Base-by-base conservation (phyloP, 2,113 vertebrate genomes). In the Oreotrochilus melanogaster region DNA sequence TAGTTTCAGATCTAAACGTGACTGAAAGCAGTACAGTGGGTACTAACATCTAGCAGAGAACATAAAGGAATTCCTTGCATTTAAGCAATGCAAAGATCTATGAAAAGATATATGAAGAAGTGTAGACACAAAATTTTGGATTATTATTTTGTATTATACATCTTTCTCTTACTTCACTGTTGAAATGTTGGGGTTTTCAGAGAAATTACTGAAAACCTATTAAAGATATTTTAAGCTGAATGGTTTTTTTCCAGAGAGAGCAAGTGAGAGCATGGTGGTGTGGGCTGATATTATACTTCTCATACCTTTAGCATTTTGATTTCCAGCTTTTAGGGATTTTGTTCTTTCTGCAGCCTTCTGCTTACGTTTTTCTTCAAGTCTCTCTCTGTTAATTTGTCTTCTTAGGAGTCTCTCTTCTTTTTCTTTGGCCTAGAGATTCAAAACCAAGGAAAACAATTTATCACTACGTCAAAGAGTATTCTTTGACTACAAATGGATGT, bases 351-450 rank as follows among this genome's bases (percentile, higher is more conserved):
- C 96, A 62, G 98, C 98, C 97, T 99, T 99, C 92, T 99, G 99
- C 89, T 99, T 99, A 64, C 98, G 98, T 88, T 99, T 99, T 96
- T 99, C 99, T 97, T 99, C 99, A 97, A 99, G 98, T 72, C 98
- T 98, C 92, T 99, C 99, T 73, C 99, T 98, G 97, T 99, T 99
- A 97, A 99, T 98, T 87, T 98, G 99, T 73, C 99, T 98, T 96
- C 99, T 99, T 87, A 99, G 95, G 45, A 99, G 98, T 58, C 99
- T 98, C 84, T 99, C 99, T 96, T 99, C 99, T 97, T 99, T 99
- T 96, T 99, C 99, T 98, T 99, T 99, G 78, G 99, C 99, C 99
- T 99, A 70, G 71, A 97, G 74, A 87, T 43, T 96, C 10, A 96
- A 92, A 93, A 91, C 3, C 25, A 93, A 75, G 48, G 45, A 58